These are phyloP conservation scores for Phrynosoma platyrhinos DNA, from an alignment of 2,113 vertebrate genomes.

Conservation along the genomic window DNA sequence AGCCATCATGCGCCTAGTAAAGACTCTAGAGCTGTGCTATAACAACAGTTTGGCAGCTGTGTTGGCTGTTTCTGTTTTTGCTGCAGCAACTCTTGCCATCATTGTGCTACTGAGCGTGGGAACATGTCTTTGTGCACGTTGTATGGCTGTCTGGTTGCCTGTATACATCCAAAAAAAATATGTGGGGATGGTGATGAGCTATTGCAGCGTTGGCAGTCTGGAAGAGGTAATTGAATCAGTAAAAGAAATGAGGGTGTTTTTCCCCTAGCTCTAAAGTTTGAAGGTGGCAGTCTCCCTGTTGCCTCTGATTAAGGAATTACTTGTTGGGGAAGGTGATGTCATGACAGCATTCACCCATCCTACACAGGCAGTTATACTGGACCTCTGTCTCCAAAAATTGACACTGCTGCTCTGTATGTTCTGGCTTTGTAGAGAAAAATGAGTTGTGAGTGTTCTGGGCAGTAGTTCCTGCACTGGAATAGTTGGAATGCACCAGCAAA, in stretches of 20 bases:
- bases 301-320: not conserved
- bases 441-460: not conserved
- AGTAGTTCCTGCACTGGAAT: not conserved
- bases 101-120: not conserved
- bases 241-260: not conserved
- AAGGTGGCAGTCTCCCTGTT: not conserved
- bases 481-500: not conserved
- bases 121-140: not conserved
- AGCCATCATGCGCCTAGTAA: not conserved
- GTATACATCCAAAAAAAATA: not conserved
- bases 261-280: not conserved
- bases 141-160: not conserved
- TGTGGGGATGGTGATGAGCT: not conserved
- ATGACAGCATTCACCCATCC: not conserved
- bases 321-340: not conserved
- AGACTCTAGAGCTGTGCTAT: not conserved
- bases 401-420: not conserved
- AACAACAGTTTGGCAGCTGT: not conserved
- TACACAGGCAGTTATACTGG: not conserved
- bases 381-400: not conserved
- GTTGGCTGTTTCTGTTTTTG: too few relatives aligned
- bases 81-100: not conserved
- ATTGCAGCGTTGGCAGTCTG: not conserved
- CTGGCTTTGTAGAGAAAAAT: not conserved
- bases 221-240: not conserved